Conservation (phyloP, 2,113 vertebrate genomes). For the Festucalex cinctus region DNA sequence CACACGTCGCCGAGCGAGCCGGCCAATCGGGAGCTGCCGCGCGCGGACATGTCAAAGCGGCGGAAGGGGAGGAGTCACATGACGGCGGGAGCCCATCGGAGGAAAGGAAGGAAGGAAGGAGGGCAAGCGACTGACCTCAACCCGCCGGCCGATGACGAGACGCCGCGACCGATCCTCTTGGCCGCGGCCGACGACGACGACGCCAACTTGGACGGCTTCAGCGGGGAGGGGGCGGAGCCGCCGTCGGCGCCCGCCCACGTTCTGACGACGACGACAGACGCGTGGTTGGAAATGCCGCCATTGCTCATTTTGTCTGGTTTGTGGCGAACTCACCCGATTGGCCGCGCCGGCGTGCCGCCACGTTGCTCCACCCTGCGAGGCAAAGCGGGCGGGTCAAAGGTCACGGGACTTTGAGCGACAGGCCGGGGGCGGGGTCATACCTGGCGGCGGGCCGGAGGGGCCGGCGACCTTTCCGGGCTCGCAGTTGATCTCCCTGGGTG, state of each 20-base stretch:
- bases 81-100: not conserved
- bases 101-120: not conserved
- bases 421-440: constrained; percentile 37
- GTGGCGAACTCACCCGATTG: not conserved
- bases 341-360: not conserved
- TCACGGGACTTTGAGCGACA: not conserved
- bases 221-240: constrained; percentile 68
- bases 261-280: constrained; percentile 55
- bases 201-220: constrained; percentile 81
- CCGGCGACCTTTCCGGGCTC: constrained; percentile 88
- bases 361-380: not conserved
- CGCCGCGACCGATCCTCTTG: constrained; percentile 78
- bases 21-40: constrained; percentile 87
- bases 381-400: not conserved
- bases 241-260: constrained; percentile 69
- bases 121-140: constrained; percentile 71
- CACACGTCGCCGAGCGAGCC: constrained; percentile 90
- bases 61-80: not conserved
- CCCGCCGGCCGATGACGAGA: constrained; percentile 66
- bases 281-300: not conserved
- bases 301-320: not conserved
- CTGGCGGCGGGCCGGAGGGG: constrained; percentile 77
- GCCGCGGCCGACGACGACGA: constrained; percentile 72
- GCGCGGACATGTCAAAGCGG: constrained; percentile 13
- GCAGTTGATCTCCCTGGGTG: constrained; percentile 95